Evolutionary conservation across 2,113 vertebrate species (phyloP).

Genomic region (Oryzias woworae): DNA sequence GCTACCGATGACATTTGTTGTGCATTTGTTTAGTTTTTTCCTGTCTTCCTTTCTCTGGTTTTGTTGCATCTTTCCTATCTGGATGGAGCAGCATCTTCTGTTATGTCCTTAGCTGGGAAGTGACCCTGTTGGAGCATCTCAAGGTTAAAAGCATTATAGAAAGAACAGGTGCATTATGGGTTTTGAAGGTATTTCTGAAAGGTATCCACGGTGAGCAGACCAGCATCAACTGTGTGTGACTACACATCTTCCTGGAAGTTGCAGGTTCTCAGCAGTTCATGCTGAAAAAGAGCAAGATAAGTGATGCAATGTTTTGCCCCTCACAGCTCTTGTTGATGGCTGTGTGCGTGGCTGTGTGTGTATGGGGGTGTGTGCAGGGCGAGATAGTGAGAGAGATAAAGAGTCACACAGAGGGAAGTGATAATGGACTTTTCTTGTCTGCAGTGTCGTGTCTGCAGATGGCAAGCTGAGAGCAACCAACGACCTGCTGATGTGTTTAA

Average conservation of each 20-base stretch:
- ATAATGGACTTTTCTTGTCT: constrained; percentile 80
- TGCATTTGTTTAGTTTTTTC: background rate
- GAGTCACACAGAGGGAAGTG: constrained; percentile 61
- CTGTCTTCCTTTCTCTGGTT: background rate
- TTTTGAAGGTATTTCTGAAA: too few relatives aligned
- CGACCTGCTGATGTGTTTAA: constrained; percentile 75
- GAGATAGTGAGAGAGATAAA: constrained; percentile 61
- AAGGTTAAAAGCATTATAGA: constrained; percentile 44
- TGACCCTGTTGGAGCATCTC: constrained; percentile 14
- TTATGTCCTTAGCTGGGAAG: constrained; percentile 16
- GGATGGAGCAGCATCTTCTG: background rate
- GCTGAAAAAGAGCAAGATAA: constrained; percentile 41
- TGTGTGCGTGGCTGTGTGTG: constrained; percentile 13
- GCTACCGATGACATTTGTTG: too few relatives aligned
- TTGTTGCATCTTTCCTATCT: too few relatives aligned
- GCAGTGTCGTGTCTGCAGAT: constrained; percentile 52
- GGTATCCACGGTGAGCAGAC: too few relatives aligned
- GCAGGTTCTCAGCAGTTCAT: constrained; percentile 26
- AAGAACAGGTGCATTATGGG: constrained; percentile 6
- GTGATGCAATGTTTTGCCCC: constrained; percentile 44
- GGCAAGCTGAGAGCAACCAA: constrained; percentile 60
- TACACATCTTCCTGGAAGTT: constrained; percentile 18
- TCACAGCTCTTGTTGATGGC: constrained; percentile 28
- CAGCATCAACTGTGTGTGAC: constrained; percentile 4
- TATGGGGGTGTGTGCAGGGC: constrained; percentile 19